Base-by-base conservation (phyloP, 2,888 invertebrate genomes). In the Thera britannica region DNA sequence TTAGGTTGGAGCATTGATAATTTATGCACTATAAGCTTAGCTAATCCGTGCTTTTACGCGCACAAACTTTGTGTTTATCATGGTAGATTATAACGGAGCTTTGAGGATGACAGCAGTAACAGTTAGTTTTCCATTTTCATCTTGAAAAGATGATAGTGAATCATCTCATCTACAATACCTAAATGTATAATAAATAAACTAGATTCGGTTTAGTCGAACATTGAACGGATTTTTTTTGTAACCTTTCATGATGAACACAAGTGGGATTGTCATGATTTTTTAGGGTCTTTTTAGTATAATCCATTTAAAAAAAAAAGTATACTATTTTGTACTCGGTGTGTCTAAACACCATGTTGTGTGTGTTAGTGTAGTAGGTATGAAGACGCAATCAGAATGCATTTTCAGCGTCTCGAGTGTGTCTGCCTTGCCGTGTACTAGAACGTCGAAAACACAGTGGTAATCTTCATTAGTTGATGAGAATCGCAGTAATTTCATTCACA, bases 391-490 rank as follows among this genome's bases (percentile, higher is more conserved):
- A 46, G 49, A 63, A 56, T 52, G 66, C 51, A 54, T 55, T 51
- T 48, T 35, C 44, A 49, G 9, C 49, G 60, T 63, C 61, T 60
- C 46, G 58, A 52, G 49, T 67, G 57, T 58, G 60, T 68, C 67
- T 65, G 59, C 62, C 61, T 56, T 57, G 65, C 49, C 34, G 23
- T 52, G 52, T 52, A 34, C 52, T 34, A 52, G 34, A 38, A 36
- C 23, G 23, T 23, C 23, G 23, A 23, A 23, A 23, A 23, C 59
- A 35, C n/a, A 52, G 58, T 52, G 62, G 62, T 72, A 48, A 70
- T 69, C 69, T 72, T 68, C 65, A 68, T 74, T 64, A 67, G 61
- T 71, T 73, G 70, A 73, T 73, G 71, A 72, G 72, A 60, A 64
- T 72, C 55, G 64, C 72, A 74, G 72, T 67, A 67, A 74, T 70